These are phyloP conservation scores for Bimastos eiseni DNA, from an alignment of 2,888 invertebrate genomes.

Conservation along the genomic window DNA sequence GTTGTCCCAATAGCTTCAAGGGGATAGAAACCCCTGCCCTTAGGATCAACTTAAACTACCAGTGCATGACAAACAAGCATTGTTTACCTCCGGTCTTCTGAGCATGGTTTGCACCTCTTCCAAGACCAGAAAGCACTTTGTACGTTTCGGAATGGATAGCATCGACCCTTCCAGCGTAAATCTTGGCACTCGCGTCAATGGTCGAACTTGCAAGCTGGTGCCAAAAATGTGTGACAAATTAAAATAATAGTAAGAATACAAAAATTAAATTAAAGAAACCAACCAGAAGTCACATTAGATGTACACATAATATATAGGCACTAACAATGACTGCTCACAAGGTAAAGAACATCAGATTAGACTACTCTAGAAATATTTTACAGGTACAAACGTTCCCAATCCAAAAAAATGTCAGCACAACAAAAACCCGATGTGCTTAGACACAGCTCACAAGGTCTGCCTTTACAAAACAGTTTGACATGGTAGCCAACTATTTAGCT, in stretches of 20 bases:
- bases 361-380: background rate
- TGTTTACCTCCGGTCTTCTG: background rate
- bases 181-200: constrained; percentile 84
- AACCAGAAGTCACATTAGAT: background rate
- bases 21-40: too few relatives aligned
- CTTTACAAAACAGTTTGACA: background rate
- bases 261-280: background rate
- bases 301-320: background rate
- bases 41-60: too few relatives aligned
- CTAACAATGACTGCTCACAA: background rate
- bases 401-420: background rate
- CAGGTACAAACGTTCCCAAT: background rate
- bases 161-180: constrained; percentile 85
- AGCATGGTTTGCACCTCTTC: constrained; percentile 28
- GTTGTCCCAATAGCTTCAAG: too few relatives aligned
- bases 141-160: constrained; percentile 79
- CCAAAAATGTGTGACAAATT: background rate
- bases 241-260: background rate
- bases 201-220: constrained; percentile 78
- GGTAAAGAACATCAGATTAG: background rate
- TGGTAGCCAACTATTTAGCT: background rate
- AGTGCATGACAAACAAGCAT: background rate
- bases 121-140: constrained; percentile 67
- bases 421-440: background rate
- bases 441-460: background rate